Evolutionary conservation across 2,113 vertebrate genomes (phyloP).

Genomic region (Zapornia atra): DNA sequence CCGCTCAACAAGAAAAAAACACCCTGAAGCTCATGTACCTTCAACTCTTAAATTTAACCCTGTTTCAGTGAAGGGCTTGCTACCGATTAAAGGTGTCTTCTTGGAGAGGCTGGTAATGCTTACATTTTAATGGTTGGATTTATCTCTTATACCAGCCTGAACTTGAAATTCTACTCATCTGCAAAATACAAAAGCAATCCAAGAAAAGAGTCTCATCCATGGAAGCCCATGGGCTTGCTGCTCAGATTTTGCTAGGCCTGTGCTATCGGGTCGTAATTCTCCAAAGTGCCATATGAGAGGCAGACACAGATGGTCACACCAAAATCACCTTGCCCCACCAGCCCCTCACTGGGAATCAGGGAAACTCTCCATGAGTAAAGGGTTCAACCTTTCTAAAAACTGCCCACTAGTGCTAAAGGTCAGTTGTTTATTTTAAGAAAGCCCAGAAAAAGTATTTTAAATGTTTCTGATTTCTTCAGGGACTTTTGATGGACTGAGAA

Average conservation of each 20-base stretch:
- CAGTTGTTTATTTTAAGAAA: background rate
- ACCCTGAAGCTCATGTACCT: background rate
- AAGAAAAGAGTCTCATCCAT: background rate
- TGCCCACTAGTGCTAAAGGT: background rate
- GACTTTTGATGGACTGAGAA: background rate
- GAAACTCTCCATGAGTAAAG: background rate
- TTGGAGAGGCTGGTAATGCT: background rate
- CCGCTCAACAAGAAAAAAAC: background rate
- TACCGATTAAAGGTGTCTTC: background rate
- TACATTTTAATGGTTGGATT: background rate
- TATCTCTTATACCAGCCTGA: background rate
- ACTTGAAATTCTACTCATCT: background rate
- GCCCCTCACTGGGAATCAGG: background rate
- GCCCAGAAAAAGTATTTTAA: background rate
- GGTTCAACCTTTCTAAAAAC: background rate
- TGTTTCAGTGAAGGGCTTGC: background rate
- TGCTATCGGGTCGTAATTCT: background rate
- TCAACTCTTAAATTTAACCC: background rate
- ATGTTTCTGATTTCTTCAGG: background rate
- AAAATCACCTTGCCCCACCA: background rate
- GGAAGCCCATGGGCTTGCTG: background rate
- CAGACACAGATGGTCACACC: background rate
- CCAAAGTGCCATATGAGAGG: background rate
- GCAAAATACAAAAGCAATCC: background rate
- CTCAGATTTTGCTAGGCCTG: background rate